Evolutionary conservation across 2,888 invertebrate species (phyloP), one percentile per base, ranked within the genome.

Genomic region (Synergus umbraculus): DNA sequence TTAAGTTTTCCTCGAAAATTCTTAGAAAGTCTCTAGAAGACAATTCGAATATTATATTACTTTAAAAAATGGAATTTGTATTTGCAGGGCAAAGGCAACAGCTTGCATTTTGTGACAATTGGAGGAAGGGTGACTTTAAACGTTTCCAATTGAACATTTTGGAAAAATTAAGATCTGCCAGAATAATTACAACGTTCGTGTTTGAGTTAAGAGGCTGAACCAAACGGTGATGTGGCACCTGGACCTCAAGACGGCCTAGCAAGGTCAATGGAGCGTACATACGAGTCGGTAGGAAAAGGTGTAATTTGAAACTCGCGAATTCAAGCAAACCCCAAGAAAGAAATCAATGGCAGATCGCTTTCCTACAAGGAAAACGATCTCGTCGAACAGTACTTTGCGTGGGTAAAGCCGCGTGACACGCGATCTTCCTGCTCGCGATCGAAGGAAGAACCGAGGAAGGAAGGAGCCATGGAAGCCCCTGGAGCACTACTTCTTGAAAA

Each of bases 211-310:
- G 69, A 69, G 69, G 49, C 5, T 69, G 49, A 49, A 15, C 18
- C 10, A 64, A 64, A 37, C 37, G 67, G 46, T 46, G 67, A 15
- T 46, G 46, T 69, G 46, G 46, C 69, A 69, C 22, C 79, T 80
- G 67, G 78, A 78, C 73, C 82, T 73, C 66, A 76, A 79, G 81
- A 82, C 81, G 83, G 79, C 82, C 83, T 83, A 80, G 83, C 82
- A 83, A 83, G 83, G 83, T 82, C 82, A 83, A 79, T 77, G 76
- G 77, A 76, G 79, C 76, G 29, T 54, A 29, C 54, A 54, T 76
- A 49, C 18, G 41, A 8, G 15, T 10, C 37, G 13, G 58, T 79
- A 80, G 54, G 64, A 69, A 60, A 80, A 64, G 64, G 69, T 82
- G 79, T 78, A 81, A 82, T 83, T 83, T 83, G 79, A 79, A 81